A percentile compares a stretch with the other conserved stretches of the same genome.
These are phyloP conservation scores for Pyxicephalus adspersus DNA, from an alignment of 2,113 vertebrate species.

Conservation along the genomic window DNA sequence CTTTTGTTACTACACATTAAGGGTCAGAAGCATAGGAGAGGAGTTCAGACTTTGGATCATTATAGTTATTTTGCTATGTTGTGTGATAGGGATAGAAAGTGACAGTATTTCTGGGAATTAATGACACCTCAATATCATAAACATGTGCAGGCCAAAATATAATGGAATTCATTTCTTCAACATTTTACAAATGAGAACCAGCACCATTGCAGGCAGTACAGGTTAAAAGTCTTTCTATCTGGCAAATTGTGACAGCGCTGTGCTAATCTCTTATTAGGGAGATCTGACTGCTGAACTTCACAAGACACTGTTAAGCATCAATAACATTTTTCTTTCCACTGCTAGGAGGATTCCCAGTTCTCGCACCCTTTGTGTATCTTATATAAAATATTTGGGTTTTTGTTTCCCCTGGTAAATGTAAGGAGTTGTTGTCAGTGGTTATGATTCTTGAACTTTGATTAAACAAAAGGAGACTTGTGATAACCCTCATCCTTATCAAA, in stretches of 20 bases:
- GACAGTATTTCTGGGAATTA: not conserved
- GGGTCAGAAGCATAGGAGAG: too few species aligned
- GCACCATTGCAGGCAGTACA: not conserved
- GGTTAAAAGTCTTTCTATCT: constrained; percentile 13
- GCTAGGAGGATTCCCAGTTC: not conserved
- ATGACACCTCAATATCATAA: not conserved
- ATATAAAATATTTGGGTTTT: not conserved
- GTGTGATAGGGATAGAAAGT: not conserved
- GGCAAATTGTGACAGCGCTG: constrained; percentile 3
- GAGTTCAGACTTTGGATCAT: too few species aligned
- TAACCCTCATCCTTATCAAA: constrained; percentile 11
- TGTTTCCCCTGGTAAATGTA: not conserved
- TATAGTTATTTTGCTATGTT: not conserved
- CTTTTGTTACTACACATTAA: too few species aligned
- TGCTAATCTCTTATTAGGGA: constrained; percentile 30
- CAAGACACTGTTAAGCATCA: not conserved
- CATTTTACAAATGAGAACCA: not conserved
- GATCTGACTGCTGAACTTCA: not conserved
- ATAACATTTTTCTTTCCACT: not conserved
- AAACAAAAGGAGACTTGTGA: not conserved
- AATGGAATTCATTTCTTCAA: not conserved
- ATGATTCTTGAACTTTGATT: not conserved
- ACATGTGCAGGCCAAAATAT: not conserved
- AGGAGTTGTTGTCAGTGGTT: not conserved
- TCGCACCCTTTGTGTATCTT: not conserved